Percentiles rank a stretch among this genome's conserved stretches.
Evolutionary conservation across 2,888 invertebrate species (phyloP).

Genomic region (Myathropa florea): DNA sequence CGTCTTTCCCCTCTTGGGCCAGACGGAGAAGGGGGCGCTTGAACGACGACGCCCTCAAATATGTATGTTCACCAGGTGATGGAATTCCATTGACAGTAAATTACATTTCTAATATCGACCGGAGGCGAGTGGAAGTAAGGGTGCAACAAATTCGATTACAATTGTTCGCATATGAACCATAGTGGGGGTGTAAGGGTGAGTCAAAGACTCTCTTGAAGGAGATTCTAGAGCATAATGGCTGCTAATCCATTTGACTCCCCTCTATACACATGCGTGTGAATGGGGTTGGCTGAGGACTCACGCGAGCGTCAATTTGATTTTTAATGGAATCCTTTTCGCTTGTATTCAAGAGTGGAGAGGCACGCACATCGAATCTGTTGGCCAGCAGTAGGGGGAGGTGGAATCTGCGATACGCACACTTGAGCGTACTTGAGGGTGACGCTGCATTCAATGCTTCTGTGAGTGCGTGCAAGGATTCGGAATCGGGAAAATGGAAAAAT

Average conservation of each 20-base stretch:
- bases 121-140: neutral
- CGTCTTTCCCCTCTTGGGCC: neutral
- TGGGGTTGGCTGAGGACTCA: conserved; percentile 19
- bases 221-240: conserved; percentile 33
- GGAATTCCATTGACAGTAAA: conserved; percentile 59
- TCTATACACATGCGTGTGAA: neutral
- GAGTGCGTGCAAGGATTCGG: neutral
- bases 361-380: conserved; percentile 26
- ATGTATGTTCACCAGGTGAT: conserved; percentile 37
- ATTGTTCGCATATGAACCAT: neutral
- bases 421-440: neutral
- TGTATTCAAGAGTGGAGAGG: conserved; percentile 27
- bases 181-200: neutral
- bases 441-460: neutral
- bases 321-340: conserved; percentile 55
- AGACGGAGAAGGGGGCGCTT: neutral
- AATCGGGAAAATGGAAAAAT: neutral
- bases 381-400: neutral
- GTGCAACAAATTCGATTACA: conserved; percentile 57
- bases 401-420: neutral
- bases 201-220: conserved; percentile 13
- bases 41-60: neutral
- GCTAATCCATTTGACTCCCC: conserved; percentile 54
- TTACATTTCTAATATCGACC: conserved; percentile 32
- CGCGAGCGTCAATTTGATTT: conserved; percentile 31